A percentile compares a stretch with the other conserved stretches of the same genome.
These are phyloP conservation scores for Holothuria leucospilota DNA, from an alignment of 53 echinoderm and acorn worm genomes.

Conservation along the genomic window DNA sequence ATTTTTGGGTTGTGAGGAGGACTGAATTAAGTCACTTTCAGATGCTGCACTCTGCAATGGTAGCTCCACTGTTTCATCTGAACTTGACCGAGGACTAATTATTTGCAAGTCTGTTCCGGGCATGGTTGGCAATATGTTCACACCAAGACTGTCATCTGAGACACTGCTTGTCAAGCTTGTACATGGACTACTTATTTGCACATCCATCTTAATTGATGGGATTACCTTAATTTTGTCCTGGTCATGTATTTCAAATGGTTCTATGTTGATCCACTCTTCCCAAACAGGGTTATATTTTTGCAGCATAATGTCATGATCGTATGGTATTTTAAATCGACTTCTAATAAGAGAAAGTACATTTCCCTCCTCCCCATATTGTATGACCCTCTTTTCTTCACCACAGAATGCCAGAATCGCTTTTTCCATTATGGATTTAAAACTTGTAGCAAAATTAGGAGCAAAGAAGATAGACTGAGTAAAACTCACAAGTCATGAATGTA, in stretches of 20 bases:
- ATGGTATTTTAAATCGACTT: neutral
- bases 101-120: too few relatives aligned
- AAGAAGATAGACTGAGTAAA: neutral
- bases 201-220: neutral
- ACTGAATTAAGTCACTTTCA: too few relatives aligned
- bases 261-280: slow-evolving; percentile 6
- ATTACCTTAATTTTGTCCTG: neutral
- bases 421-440: neutral
- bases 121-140: too few relatives aligned
- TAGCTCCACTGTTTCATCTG: too few relatives aligned
- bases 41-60: too few relatives aligned
- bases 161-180: too few relatives aligned
- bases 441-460: too few relatives aligned
- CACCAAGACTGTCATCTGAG: too few relatives aligned
- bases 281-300: neutral
- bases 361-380: neutral
- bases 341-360: neutral
- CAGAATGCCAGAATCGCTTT: neutral
- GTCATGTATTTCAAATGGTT: neutral
- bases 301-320: neutral
- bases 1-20: too few relatives aligned
- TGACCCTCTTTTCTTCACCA: neutral
- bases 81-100: too few relatives aligned
- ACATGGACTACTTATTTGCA: too few relatives aligned
- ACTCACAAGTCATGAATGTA: neutral